Conservation (phyloP, 2,797 vertebrate species). For the Urophycis tenuis region DNA sequence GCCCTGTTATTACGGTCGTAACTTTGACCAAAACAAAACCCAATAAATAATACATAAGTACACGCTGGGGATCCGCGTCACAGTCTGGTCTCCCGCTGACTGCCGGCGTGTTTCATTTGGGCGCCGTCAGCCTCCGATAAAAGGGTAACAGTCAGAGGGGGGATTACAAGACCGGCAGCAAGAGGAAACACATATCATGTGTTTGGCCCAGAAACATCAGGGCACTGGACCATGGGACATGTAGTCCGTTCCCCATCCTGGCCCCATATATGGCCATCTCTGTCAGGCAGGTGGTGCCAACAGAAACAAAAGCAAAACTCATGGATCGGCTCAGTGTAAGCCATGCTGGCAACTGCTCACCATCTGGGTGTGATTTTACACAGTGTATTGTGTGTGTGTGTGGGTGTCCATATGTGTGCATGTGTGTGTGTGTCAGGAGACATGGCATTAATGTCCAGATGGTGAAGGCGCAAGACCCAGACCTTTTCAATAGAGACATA, state of each 20-base stretch:
- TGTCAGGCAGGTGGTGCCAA: slow-evolving; percentile 21
- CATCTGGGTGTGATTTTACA: slow-evolving; percentile 33
- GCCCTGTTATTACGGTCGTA: background rate
- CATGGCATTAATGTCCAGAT: slow-evolving; percentile 43
- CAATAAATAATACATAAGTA: no score
- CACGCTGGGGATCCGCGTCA: no score
- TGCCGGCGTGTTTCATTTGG: no score
- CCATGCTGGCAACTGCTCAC: slow-evolving; percentile 26
- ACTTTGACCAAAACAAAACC: slow-evolving; percentile 7
- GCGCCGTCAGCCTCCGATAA: no score
- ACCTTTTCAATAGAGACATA: slow-evolving; percentile 17
- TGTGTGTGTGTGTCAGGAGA: slow-evolving; percentile 22
- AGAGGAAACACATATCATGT: background rate
- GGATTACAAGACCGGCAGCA: background rate
- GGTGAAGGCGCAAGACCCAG: slow-evolving; percentile 18
- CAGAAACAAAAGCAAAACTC: slow-evolving; percentile 46
- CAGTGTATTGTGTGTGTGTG: slow-evolving; percentile 29
- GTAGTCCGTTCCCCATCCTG: slow-evolving; percentile 1
- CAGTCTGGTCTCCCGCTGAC: no score
- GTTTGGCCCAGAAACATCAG: no score
- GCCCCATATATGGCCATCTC: slow-evolving; percentile 11
- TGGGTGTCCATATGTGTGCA: background rate
- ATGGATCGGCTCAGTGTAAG: slow-evolving; percentile 38
- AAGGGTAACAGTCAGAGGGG: background rate
- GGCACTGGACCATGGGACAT: background rate